Conservation (phyloP, 2,888 invertebrate species). For the Neocrepidodera transversa region DNA sequence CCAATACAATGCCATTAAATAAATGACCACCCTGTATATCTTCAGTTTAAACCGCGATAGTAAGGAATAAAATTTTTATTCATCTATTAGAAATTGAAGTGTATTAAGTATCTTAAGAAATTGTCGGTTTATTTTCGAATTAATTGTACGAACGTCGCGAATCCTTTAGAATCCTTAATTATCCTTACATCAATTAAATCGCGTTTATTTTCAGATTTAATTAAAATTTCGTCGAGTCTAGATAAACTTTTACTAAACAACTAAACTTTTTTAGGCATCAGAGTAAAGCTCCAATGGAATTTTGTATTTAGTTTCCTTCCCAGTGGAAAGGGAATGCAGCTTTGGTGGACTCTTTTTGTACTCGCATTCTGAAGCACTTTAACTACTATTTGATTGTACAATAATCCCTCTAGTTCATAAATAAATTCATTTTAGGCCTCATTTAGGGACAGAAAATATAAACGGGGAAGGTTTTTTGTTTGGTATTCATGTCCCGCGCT, state of each 20-base stretch:
- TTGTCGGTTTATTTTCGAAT: too few species aligned
- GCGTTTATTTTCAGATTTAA: slow-evolving; percentile 27
- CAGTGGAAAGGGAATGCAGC: slow-evolving; percentile 1
- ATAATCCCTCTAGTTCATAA: slow-evolving; percentile 13
- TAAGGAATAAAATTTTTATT: too few species aligned
- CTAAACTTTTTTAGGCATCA: slow-evolving; percentile 23
- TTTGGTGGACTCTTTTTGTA: slow-evolving; percentile 2
- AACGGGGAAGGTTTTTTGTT: not conserved
- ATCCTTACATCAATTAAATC: slow-evolving; percentile 31
- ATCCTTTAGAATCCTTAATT: slow-evolving; percentile 23
- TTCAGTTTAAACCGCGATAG: too few species aligned
- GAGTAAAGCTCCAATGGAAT: slow-evolving; percentile 23
- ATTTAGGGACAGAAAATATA: slow-evolving; percentile 3
- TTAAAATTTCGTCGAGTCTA: slow-evolving; percentile 28
- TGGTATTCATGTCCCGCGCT: not conserved
- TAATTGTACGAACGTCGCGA: too few species aligned
- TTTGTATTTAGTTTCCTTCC: slow-evolving; percentile 31
- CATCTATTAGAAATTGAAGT: too few species aligned
- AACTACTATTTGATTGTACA: slow-evolving; percentile 23
- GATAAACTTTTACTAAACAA: slow-evolving; percentile 23
- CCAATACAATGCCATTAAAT: too few species aligned
- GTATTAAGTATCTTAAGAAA: too few species aligned
- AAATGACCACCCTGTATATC: too few species aligned
- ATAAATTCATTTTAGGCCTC: slow-evolving; percentile 15
- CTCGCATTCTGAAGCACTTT: slow-evolving; percentile 12